phyloP scores from a whole-genome alignment of 1,140 invertebrate genomes.

The Ephestia elutella region DNA sequence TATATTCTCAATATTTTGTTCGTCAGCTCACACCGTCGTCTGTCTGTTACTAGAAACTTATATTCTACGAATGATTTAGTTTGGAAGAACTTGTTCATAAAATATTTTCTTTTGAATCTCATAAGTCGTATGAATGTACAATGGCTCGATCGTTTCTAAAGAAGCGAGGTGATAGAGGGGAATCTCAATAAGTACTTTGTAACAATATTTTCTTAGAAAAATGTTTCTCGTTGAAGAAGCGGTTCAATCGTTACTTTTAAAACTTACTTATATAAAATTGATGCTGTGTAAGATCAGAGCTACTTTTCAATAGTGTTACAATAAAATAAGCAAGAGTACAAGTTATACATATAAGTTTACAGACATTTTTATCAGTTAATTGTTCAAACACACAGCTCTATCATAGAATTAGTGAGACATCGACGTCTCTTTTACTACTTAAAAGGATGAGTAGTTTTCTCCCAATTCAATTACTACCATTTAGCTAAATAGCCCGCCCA shows the following conservation, averaged over 20 bases:
- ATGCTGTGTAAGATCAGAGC: too few species aligned
- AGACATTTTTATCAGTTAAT: too few species aligned
- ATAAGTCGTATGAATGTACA: conserved; percentile 58
- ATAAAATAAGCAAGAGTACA: too few species aligned
- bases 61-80: conserved; percentile 72
- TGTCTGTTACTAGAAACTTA: conserved; percentile 69
- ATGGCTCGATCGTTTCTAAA: conserved; percentile 44
- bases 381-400: too few species aligned
- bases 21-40: conserved; percentile 68
- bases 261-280: too few species aligned
- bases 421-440: too few species aligned
- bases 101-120: conserved; percentile 67
- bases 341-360: too few species aligned
- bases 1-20: conserved; percentile 57
- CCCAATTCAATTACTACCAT: too few species aligned
- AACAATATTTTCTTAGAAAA: conserved; percentile 2
- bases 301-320: too few species aligned
- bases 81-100: conserved; percentile 60
- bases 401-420: too few species aligned
- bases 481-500: too few species aligned
- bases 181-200: conserved; percentile 15
- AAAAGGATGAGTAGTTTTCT: too few species aligned
- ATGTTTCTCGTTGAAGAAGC: background rate
- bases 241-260: background rate
- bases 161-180: conserved; percentile 28